Conservation (phyloP, 2,113 vertebrate species). For the Apus apus region DNA sequence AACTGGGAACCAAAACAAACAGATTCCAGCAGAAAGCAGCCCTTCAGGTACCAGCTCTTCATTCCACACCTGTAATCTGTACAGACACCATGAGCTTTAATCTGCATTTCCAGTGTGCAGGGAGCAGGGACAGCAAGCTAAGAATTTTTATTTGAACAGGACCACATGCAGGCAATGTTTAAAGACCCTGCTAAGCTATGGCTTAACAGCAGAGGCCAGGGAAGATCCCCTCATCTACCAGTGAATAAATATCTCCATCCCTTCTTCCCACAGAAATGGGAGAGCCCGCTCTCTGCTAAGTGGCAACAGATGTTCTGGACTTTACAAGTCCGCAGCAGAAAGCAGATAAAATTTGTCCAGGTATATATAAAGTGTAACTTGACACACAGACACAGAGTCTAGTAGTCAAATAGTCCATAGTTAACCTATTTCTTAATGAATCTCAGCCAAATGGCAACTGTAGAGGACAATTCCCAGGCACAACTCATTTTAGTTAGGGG, state of each 20-base stretch:
- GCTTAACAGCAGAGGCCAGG: background rate
- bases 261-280: background rate
- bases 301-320: background rate
- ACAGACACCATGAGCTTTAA: background rate
- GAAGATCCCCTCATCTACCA: background rate
- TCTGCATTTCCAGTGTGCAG: background rate
- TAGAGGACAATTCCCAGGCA: background rate
- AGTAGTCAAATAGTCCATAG: background rate
- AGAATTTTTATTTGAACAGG: background rate
- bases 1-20: background rate
- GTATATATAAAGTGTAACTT: background rate
- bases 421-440: background rate
- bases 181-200: background rate
- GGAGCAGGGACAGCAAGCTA: background rate
- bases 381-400: background rate
- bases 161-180: background rate
- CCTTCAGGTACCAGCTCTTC: background rate
- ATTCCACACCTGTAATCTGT: background rate
- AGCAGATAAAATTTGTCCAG: background rate
- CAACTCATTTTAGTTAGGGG: background rate
- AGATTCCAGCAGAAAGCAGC: background rate
- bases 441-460: background rate
- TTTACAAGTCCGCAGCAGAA: background rate
- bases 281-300: background rate
- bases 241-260: background rate